Conservation (phyloP, 2,797 vertebrate genomes). For the Simalia tracyae region DNA sequence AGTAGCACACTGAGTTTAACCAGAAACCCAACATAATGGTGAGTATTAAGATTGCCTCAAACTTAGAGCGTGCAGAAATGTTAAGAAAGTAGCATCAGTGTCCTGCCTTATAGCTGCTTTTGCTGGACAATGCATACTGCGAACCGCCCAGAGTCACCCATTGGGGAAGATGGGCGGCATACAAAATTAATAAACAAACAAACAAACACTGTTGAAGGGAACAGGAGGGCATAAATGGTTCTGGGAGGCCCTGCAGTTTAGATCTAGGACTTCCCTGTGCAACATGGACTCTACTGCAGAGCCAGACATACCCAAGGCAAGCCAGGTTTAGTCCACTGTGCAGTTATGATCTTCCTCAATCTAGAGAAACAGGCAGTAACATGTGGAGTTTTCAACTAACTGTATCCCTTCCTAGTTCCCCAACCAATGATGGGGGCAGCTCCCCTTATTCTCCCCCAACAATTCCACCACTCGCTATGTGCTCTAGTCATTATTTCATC, state of each 20-base stretch:
- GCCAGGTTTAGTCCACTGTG: neutral
- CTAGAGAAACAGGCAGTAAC: neutral
- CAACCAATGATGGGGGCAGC: fast-evolving
- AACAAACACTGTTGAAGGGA: neutral
- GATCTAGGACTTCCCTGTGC: neutral
- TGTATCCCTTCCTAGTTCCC: neutral
- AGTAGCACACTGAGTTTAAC: neutral
- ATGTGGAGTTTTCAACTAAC: neutral
- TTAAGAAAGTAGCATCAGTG: neutral
- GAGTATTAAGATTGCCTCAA: neutral
- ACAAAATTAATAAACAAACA: no score
- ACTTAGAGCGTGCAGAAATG: neutral
- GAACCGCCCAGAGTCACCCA: no score
- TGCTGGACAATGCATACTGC: neutral
- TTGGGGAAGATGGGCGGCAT: no score
- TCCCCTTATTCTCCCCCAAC: neutral
- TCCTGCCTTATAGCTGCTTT: neutral
- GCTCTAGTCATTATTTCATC: conserved; percentile 46
- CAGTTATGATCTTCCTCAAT: neutral
- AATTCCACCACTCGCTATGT: conserved; percentile 10
- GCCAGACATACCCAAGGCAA: neutral
- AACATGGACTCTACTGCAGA: neutral
- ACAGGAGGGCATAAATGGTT: neutral
- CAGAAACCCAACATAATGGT: neutral
- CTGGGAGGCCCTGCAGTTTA: neutral